Evolutionary conservation across 1,140 invertebrate species (phyloP).

Genomic region (Neodiprion fabricii): DNA sequence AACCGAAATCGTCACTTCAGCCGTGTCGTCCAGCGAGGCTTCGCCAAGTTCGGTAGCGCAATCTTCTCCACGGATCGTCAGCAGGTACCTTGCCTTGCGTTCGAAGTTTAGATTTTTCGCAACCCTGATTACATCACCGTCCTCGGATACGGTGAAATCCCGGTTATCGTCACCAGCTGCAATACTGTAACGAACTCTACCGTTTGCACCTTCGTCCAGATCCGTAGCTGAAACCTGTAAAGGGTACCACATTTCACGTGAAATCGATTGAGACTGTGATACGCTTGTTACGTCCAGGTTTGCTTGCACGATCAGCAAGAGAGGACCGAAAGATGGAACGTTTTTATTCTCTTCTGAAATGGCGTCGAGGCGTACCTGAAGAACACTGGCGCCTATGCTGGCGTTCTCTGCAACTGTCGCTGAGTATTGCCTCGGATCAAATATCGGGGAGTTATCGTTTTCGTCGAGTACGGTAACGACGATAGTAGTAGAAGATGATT

Average conservation of each 20-base stretch:
- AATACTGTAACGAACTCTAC: constrained; percentile 86
- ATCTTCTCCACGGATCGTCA: constrained; percentile 89
- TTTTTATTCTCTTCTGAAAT: too few species aligned
- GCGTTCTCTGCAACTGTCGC: constrained; percentile 90
- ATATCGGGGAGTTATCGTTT: constrained; percentile 93
- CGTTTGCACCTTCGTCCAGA: constrained; percentile 87
- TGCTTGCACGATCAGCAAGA: neutral
- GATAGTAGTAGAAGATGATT: constrained; percentile 74
- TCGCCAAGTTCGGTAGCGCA: constrained; percentile 74
- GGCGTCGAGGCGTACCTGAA: constrained; percentile 68
- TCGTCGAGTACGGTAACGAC: constrained; percentile 83
- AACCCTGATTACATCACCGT: constrained; percentile 86
- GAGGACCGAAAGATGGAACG: constrained; percentile 3
- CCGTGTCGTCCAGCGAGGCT: constrained; percentile 70
- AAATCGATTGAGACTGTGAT: constrained; percentile 23
- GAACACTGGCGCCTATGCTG: constrained; percentile 87
- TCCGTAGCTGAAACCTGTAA: constrained; percentile 88
- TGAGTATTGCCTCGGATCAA: constrained; percentile 87
- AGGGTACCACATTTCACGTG: constrained; percentile 22
- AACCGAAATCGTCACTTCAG: constrained; percentile 75
- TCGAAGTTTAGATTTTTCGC: constrained; percentile 93
- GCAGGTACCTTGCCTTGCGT: constrained; percentile 80
- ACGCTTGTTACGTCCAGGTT: neutral
- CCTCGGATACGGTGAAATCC: constrained; percentile 89
- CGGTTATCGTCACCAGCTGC: constrained; percentile 88